Conservation (phyloP, 2,888 invertebrate species). For the Drosophila pegasa region DNA sequence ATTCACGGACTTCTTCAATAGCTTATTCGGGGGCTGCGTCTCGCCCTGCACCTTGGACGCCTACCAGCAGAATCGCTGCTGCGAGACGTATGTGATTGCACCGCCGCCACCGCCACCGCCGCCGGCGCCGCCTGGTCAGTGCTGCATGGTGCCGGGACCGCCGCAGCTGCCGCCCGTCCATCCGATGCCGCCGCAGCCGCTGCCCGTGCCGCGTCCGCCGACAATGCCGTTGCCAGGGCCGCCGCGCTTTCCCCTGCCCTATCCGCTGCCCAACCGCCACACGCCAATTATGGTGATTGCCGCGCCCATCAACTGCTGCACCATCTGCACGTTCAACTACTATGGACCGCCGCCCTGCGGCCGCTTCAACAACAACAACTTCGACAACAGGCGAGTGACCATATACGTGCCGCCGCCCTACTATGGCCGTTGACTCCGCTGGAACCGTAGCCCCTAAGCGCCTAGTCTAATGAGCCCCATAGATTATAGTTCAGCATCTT, state of each 20-base stretch:
- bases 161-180: conserved; percentile 2
- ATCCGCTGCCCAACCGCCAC: conserved; percentile 37
- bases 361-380: conserved; percentile 36
- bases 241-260: conserved; percentile 40
- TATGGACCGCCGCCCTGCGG: conserved; percentile 80
- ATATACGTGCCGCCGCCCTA: conserved; percentile 71
- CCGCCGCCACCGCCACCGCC: conserved; percentile 39
- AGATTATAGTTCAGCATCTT: conserved; percentile 13
- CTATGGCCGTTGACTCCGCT: conserved; percentile 49
- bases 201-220: conserved; percentile 4
- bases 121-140: conserved; percentile 30
- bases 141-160: conserved; percentile 36
- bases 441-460: conserved; percentile 8
- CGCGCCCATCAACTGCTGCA: conserved; percentile 75
- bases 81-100: conserved; percentile 50
- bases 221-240: conserved; percentile 21
- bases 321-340: conserved; percentile 67
- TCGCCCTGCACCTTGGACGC: conserved; percentile 77
- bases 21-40: conserved; percentile 61
- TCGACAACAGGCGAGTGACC: conserved; percentile 46
- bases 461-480: conserved; percentile 24
- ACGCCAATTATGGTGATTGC: conserved; percentile 59
- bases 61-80: conserved; percentile 74
- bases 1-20: conserved; percentile 69
- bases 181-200: conserved; percentile 24